Base-by-base conservation (phyloP, 1,140 invertebrate genomes). In the Drosophila burlai region DNA sequence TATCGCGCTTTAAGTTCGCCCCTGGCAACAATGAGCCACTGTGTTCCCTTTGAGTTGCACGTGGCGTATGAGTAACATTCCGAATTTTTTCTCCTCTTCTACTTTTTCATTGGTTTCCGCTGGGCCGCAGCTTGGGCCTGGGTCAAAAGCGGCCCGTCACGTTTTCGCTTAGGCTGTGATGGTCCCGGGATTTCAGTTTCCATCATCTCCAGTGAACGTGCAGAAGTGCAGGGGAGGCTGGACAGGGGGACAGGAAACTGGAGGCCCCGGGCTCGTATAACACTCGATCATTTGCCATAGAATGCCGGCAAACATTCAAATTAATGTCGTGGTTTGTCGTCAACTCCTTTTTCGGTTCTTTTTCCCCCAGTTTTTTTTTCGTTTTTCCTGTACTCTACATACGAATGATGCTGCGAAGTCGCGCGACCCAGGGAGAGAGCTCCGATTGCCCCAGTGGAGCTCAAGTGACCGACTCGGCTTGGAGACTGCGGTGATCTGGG, bases 11-110 rank as follows among this genome's bases (percentile, higher is more conserved):
- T 16, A 36, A 36, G n/a, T 31, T 18, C 0, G 34, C 40, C 46
- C 21, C 13, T 26, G 24, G 46, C 21, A 26, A 49, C 46, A 49
- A 26, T 26, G 7, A 24, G 24, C 74, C 75, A 78, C 75, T 49
- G 29, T 29, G 76, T 64, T 66, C 49, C 54, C 42, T 40, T 52
- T 31, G 66, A 18, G 83, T 81, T 87, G 76, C 83, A 86, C 83
- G 83, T 86, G 83, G 80, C 83, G 83, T 87, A 86, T 86, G 83
- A 87, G 80, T 49, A 86, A 86, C 80, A 71, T 86, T 84, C 75
- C 64, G 38, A 36, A 26, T 47, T 65, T 89, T 85, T 89, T 52
- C 26, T 15, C 5, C 83, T 54, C 54, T 40, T 57, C 21, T 26
- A 49, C 64, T 52, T 57, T 58, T 80, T 66, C 62, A 68, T 74